Evolutionary conservation across 2,888 invertebrate species (phyloP).

Genomic region (Empis stercorea): DNA sequence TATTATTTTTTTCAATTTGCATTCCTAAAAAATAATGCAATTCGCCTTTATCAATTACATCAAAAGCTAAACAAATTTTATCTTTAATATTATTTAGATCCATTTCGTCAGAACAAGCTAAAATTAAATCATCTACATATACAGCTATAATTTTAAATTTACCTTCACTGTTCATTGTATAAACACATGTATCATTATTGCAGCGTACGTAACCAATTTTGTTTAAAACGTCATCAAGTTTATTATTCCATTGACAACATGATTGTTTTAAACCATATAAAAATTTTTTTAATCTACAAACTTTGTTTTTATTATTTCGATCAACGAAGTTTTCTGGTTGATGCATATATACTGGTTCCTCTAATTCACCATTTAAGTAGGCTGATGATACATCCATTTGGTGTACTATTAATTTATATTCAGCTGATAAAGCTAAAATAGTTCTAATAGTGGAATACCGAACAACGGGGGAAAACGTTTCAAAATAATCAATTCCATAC

Average conservation of each 20-base stretch:
- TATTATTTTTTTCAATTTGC: too few species aligned
- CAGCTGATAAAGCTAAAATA: neutral
- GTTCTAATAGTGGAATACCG: constrained; percentile 14
- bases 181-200: constrained; percentile 6
- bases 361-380: neutral
- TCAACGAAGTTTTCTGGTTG: neutral
- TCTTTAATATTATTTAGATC: neutral
- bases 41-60: too few species aligned
- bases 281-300: constrained; percentile 10
- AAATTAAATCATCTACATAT: too few species aligned
- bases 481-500: constrained; percentile 15
- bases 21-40: too few species aligned
- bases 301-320: constrained; percentile 4
- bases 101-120: neutral
- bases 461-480: constrained; percentile 18
- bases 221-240: constrained; percentile 1
- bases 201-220: neutral
- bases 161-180: constrained; percentile 9
- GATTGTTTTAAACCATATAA: constrained; percentile 15
- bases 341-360: neutral
- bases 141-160: neutral
- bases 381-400: neutral
- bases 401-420: neutral
- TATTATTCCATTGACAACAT: constrained; percentile 11
- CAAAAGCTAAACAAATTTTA: neutral